Evolutionary conservation across 2,888 invertebrate species (phyloP).

Genomic region (Brachypalpus laphriformis): DNA sequence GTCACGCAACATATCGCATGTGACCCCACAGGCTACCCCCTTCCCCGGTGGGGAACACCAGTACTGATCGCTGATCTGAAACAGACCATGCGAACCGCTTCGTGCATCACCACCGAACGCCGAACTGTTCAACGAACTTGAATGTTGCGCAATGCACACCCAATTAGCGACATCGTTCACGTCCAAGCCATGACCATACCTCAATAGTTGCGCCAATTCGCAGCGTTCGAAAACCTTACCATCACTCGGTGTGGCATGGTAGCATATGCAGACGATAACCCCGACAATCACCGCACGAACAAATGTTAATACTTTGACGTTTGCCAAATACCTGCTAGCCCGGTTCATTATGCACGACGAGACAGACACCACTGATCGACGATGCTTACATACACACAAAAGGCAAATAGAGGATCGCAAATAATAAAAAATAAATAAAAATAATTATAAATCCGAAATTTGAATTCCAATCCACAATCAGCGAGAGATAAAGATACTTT

Average conservation of each 20-base stretch:
- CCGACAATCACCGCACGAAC: slow-evolving; percentile 54
- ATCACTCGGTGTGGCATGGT: slow-evolving; percentile 51
- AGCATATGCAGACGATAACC: slow-evolving; percentile 40
- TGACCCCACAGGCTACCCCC: slow-evolving; percentile 86
- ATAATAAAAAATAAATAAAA: slow-evolving; percentile 1
- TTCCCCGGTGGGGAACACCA: slow-evolving; percentile 86
- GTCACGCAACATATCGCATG: slow-evolving; percentile 86
- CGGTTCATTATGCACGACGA: slow-evolving; percentile 60
- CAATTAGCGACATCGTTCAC: slow-evolving; percentile 84
- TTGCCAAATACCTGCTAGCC: slow-evolving; percentile 56
- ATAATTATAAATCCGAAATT: slow-evolving; percentile 4
- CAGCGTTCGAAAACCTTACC: slow-evolving; percentile 87
- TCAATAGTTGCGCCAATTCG: slow-evolving; percentile 87
- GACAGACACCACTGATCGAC: slow-evolving; percentile 11
- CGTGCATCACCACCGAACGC: slow-evolving; percentile 83
- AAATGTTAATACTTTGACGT: slow-evolving; percentile 37
- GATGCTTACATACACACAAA: slow-evolving; percentile 41
- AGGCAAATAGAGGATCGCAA: slow-evolving; percentile 17
- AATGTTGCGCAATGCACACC: slow-evolving; percentile 89
- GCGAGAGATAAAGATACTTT: slow-evolving; percentile 16
- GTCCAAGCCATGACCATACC: slow-evolving; percentile 84
- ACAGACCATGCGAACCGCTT: slow-evolving; percentile 88
- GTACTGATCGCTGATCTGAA: slow-evolving; percentile 89
- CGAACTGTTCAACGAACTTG: slow-evolving; percentile 86
- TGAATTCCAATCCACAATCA: slow-evolving; percentile 13